Conservation (phyloP, 2,888 invertebrate species). For the Aporophyla lueneburgensis region DNA sequence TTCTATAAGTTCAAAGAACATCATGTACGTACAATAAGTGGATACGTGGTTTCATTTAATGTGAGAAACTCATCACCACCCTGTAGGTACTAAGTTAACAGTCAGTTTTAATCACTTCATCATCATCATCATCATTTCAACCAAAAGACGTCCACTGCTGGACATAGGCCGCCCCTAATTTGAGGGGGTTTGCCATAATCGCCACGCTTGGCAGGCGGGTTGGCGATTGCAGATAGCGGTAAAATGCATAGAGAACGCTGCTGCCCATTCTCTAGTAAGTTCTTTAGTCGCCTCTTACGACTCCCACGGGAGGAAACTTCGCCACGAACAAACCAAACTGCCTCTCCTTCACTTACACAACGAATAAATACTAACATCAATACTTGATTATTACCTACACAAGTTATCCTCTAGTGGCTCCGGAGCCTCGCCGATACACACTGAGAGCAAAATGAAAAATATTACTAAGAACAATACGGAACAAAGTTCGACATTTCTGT, state of each 20-base stretch:
- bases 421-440: constrained; percentile 25
- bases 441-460: constrained; percentile 46
- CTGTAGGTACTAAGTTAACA: background rate
- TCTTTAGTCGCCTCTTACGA: too few relatives aligned
- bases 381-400: constrained; percentile 22
- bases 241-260: too few relatives aligned
- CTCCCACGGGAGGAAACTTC: background rate
- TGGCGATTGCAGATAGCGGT: too few relatives aligned
- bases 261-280: too few relatives aligned
- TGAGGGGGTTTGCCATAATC: too few relatives aligned
- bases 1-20: background rate
- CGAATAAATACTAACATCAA: constrained; percentile 29
- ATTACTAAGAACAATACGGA: constrained; percentile 42
- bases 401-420: constrained; percentile 20
- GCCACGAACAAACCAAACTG: background rate
- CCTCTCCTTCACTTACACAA: constrained; percentile 3
- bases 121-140: too few relatives aligned
- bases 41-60: too few relatives aligned
- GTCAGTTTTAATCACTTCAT: background rate
- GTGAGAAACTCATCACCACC: background rate
- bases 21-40: too few relatives aligned
- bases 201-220: too few relatives aligned
- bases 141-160: too few relatives aligned
- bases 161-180: too few relatives aligned
- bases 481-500: constrained; percentile 51